Base-by-base conservation (phyloP, 2,888 invertebrate species). In the Pogonocherus hispidulus region DNA sequence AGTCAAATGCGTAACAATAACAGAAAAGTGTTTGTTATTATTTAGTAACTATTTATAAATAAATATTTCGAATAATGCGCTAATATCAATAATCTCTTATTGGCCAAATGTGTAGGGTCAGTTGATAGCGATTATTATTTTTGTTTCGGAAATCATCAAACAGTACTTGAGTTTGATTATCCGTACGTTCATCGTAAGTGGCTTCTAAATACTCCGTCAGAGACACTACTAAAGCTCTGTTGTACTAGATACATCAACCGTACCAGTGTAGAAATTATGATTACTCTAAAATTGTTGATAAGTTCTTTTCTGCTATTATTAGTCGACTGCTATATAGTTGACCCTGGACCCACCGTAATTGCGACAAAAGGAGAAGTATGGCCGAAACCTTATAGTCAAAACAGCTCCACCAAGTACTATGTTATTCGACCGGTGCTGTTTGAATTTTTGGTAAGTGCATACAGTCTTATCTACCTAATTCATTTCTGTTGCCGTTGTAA, bases 321-420 rank as follows among this genome's bases (percentile, higher is more conserved):
- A 23, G 51, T 59, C 3, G 23, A 57, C 23, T 19, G 63, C 8
- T 69, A 73, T 46, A 78, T 79, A 20, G 70, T 85, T 3, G 81
- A 86, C 44, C 83, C 87, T 11, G 90, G 90, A 0, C 87, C 90
- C 0, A 83, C 80, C 79, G 87, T 88, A 11, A 85, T 83, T 0
- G 86, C 90, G 0, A 90, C 91, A 0, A 86, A 87, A 68, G 93
- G 93, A 0, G 88, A 89, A 82, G 88, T 91, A 0, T 93, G 93
- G 93, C 93, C 93, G 0, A 85, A 88, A 78, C 92, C 92, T 0
- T 88, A 89, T 69, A 74, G 84, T 1, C 88, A 89, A 80, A 80
- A 80, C 46, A 86, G 86, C 73, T 78, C 81, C 41, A 78, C 83
- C 16, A 80, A 82, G 3, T 88, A 83, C 82, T 87, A 86, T 74